Evolutionary conservation across 2,797 vertebrate genomes (phyloP).

Genomic region (Sphenopsis melanotis): DNA sequence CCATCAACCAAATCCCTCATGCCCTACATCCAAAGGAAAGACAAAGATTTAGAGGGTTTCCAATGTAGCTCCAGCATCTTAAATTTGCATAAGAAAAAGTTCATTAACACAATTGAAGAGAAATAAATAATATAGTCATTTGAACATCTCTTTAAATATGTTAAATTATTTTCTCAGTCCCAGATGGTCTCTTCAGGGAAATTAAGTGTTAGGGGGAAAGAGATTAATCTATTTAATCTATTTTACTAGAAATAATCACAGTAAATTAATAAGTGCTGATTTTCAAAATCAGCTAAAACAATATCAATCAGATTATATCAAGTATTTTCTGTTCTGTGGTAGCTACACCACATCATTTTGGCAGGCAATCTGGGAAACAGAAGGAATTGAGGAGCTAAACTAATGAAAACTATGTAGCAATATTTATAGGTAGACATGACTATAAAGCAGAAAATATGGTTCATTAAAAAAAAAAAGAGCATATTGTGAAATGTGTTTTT

Average conservation of each 20-base stretch:
- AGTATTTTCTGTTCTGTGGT: not conserved
- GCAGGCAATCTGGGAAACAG: not conserved
- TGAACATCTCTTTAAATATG: not conserved
- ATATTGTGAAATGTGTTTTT: not conserved
- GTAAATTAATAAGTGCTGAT: not conserved
- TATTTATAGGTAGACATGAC: not conserved
- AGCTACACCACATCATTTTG: not conserved
- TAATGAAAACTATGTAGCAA: not conserved
- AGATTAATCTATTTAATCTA: not conserved
- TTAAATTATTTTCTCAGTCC: constrained; percentile 7
- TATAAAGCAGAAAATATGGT: not conserved
- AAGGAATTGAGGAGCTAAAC: not conserved
- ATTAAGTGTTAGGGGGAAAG: not conserved
- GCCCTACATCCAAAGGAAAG: not conserved
- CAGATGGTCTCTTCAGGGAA: not conserved
- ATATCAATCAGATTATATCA: not conserved
- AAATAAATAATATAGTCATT: not conserved
- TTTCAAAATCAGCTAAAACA: constrained; percentile 14
- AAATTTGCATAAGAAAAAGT: not conserved
- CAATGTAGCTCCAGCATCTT: not conserved
- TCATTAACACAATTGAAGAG: not conserved
- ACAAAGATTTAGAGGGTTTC: not conserved
- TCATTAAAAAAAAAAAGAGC: not conserved
- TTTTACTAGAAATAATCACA: not conserved
- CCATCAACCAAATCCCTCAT: not conserved